Evolutionary conservation across 2,888 invertebrate species (phyloP).

Genomic region (Drosophila vallismaia): DNA sequence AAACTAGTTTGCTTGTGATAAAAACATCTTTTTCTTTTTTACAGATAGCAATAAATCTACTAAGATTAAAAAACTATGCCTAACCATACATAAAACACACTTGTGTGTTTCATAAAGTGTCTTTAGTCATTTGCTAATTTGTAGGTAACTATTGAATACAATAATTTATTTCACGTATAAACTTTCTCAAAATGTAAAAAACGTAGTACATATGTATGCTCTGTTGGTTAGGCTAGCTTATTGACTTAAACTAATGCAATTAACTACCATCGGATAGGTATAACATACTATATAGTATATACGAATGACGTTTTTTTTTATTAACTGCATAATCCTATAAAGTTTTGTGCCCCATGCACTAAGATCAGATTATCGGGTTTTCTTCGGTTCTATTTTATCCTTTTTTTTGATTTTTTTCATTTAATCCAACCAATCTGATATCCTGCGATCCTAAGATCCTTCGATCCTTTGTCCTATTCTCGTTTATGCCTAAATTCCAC

Average conservation of each 20-base stretch:
- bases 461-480: constrained; percentile 5
- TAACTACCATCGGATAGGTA: constrained; percentile 47
- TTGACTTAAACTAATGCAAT: constrained; percentile 40
- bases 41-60: constrained; percentile 59
- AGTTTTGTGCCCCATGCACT: constrained; percentile 35
- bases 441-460: not conserved
- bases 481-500: constrained; percentile 44
- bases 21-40: constrained; percentile 47
- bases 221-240: constrained; percentile 40
- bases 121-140: constrained; percentile 60
- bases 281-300: constrained; percentile 44
- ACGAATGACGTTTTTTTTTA: constrained; percentile 25
- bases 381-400: not conserved
- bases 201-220: constrained; percentile 61
- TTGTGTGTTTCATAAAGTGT: constrained; percentile 46
- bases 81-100: constrained; percentile 43
- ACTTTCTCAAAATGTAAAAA: constrained; percentile 76
- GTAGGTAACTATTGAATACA: constrained; percentile 51
- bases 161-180: constrained; percentile 59
- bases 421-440: constrained; percentile 54
- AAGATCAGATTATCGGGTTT: constrained; percentile 10
- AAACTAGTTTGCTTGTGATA: constrained; percentile 44
- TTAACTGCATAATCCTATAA: constrained; percentile 25
- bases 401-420: constrained; percentile 48
- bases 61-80: constrained; percentile 59